Percentiles rank a stretch among this genome's conserved stretches.
Conservation (phyloP, 2,888 invertebrate species). For the Drosophila ustulata region DNA sequence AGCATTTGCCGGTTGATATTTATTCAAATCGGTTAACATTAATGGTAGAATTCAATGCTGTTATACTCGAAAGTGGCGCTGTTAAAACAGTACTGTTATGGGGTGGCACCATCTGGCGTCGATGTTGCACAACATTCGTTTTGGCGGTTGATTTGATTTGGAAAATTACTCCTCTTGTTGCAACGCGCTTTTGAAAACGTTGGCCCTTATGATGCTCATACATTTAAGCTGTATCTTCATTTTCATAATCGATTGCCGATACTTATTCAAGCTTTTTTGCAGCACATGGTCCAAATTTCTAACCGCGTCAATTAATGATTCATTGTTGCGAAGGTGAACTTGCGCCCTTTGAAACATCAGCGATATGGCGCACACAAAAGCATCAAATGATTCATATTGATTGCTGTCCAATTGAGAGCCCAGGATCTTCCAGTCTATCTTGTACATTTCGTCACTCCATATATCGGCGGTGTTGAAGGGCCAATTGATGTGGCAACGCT, state of each 20-base stretch:
- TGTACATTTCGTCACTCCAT: slow-evolving; percentile 14
- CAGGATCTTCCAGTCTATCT: slow-evolving; percentile 1
- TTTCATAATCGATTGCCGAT: not conserved
- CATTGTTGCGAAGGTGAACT: slow-evolving; percentile 12
- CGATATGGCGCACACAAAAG: slow-evolving; percentile 25
- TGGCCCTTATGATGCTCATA: too few species aligned
- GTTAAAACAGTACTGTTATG: not conserved
- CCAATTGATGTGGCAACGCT: slow-evolving; percentile 35
- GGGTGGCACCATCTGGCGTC: slow-evolving; percentile 18
- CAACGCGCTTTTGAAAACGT: not conserved
- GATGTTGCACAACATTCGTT: not conserved
- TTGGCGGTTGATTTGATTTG: slow-evolving; percentile 4
- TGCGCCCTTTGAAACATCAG: slow-evolving; percentile 45
- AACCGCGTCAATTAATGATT: slow-evolving; percentile 5
- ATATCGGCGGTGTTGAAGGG: slow-evolving; percentile 23
- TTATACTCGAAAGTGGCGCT: slow-evolving; percentile 14
- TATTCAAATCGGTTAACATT: not conserved
- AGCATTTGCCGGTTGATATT: not conserved
- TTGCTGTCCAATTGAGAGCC: slow-evolving; percentile 11
- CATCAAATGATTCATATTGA: slow-evolving; percentile 20
- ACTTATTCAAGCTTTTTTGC: not conserved
- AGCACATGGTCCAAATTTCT: not conserved
- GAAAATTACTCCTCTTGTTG: not conserved
- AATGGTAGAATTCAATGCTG: too few species aligned
- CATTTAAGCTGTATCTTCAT: not conserved